Conservation (phyloP, 2,113 vertebrate genomes). For the Jacana jacana region DNA sequence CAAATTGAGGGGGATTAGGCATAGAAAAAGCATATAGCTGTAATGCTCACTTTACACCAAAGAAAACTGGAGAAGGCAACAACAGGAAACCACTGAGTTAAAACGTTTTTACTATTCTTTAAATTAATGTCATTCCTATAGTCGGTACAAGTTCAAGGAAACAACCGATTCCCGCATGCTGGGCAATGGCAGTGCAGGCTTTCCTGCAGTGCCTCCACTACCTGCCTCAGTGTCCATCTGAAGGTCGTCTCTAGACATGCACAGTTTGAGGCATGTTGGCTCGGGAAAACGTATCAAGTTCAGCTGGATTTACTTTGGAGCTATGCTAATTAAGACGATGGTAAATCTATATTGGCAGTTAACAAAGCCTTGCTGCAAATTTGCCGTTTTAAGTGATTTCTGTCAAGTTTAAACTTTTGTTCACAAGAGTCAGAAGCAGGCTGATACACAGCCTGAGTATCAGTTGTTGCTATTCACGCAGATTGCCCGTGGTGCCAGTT, state of each 20-base stretch:
- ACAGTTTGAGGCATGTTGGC: neutral
- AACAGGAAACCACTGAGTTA: conserved; percentile 20
- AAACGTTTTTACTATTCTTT: conserved; percentile 38
- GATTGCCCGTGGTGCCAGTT: neutral
- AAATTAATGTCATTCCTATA: conserved; percentile 8
- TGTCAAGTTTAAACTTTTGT: neutral
- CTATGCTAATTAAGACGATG: neutral
- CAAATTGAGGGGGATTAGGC: conserved; percentile 38
- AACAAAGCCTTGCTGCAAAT: neutral
- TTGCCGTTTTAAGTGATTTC: neutral
- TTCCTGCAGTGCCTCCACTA: neutral
- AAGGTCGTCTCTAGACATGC: conserved; percentile 7
- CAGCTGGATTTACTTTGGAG: neutral
- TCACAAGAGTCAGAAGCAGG: neutral
- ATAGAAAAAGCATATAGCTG: neutral
- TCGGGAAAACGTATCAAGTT: neutral
- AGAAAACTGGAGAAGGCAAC: conserved; percentile 49
- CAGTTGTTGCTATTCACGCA: neutral
- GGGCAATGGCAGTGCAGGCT: neutral
- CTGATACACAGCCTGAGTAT: neutral
- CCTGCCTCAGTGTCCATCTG: neutral
- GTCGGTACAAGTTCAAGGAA: neutral
- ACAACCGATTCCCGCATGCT: neutral
- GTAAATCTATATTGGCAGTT: neutral
- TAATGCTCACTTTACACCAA: conserved; percentile 47